Evolutionary conservation across 2,888 invertebrate genomes (phyloP), one percentile per base, ranked within the genome.

Genomic region (Mamestra brassicae): DNA sequence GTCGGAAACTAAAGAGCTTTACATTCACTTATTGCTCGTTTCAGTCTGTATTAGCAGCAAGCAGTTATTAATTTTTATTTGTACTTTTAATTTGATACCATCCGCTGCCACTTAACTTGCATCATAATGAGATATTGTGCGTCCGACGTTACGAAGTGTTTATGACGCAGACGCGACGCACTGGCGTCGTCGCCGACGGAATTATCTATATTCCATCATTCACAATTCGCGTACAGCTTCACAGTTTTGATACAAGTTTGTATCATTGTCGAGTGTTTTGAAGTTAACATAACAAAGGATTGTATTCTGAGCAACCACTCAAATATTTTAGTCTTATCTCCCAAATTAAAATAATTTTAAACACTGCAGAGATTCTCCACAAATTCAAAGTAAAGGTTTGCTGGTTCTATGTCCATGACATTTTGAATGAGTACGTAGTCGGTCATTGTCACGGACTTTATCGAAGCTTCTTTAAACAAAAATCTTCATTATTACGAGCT

Each of bases 141-240:
- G 74, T 78, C 84, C 88, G 89, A 90, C 88, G 92, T 92, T 90
- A 90, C 91, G 90, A 87, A 91, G 91, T 91, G 91, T 92, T 93
- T 93, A 93, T 92, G 89, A 90, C 89, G 86, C 71, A 86, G 90
- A 87, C 92, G 91, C 92, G 93, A 89, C 93, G 89, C 85, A 83
- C 81, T 87, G 93, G 92, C 93, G 93, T 89, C 92, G 89, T 64
- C 78, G 71, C 65, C 61, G 45, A 45, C 60, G 57, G 74, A 58
- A 61, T 85, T 87, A 87, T 86, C 87, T 87, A 74, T 75, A 79
- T 84, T 81, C 84, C 60, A 86, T 87, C 76, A 81, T 70, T 81
- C 76, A 78, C 72, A 74, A 80, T 78, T 72, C 71, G 63, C 71
- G 50, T 58, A 78, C 69, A 72, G 76, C 61, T 81, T 75, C 60